phyloP scores from a whole-genome alignment of 2,113 vertebrate species.

The Panurus biarmicus region DNA sequence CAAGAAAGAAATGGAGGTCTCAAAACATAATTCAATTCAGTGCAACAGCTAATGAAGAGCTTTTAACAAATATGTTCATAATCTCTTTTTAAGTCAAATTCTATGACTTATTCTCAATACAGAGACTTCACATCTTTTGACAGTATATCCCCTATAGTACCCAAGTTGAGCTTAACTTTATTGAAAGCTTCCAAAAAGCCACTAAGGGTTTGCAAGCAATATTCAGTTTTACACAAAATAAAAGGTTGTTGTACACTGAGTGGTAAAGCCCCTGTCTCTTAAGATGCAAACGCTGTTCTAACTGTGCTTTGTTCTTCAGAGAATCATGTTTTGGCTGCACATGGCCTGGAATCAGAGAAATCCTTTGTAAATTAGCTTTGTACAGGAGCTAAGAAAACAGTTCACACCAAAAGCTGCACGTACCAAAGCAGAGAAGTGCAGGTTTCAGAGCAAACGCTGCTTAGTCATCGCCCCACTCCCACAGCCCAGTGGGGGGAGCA shows the following conservation, averaged over 20 bases:
- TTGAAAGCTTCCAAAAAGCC: neutral
- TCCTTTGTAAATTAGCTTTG: neutral
- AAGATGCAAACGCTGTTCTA: accelerated
- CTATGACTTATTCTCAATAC: neutral
- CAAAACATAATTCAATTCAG: neutral
- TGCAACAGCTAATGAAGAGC: neutral
- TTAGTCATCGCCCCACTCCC: neutral
- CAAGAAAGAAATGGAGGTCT: neutral
- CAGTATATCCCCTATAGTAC: accelerated
- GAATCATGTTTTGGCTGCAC: neutral
- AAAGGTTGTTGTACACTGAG: neutral
- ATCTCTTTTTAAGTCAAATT: neutral
- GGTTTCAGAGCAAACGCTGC: neutral
- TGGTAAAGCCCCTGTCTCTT: neutral
- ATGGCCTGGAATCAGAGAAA: neutral
- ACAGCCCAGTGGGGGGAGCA: neutral
- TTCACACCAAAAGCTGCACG: accelerated
- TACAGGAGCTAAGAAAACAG: neutral
- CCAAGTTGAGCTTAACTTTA: neutral
- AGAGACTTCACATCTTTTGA: neutral
- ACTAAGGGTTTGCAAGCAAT: neutral
- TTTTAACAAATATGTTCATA: neutral
- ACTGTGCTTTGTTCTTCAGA: neutral
- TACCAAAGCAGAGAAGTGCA: neutral
- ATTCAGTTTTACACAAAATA: neutral